phyloP scores from a whole-genome alignment of 2,113 vertebrate species.

The Phylloscopus trochiloides region DNA sequence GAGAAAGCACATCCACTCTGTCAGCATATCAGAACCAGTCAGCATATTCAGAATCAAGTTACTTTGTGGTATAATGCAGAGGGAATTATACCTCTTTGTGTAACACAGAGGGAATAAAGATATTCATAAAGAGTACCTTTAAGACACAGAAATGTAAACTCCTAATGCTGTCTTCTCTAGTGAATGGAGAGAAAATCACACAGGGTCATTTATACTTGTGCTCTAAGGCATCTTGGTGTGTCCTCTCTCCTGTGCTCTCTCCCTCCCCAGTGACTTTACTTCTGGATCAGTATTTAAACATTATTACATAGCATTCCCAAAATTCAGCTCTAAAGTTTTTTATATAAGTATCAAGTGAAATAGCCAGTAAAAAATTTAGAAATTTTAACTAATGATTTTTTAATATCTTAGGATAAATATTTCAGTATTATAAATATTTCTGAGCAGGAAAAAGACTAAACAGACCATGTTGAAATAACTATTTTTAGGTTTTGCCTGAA shows the following conservation, averaged over 20 bases:
- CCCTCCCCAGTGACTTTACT: background rate
- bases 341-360: background rate
- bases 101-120: background rate
- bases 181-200: background rate
- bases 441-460: background rate
- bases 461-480: background rate
- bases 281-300: background rate
- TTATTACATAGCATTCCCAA: background rate
- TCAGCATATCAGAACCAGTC: background rate
- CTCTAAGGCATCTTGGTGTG: background rate
- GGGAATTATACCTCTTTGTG: background rate
- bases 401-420: background rate
- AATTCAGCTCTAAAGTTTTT: background rate
- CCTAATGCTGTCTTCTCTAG: fast-evolving
- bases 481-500: background rate
- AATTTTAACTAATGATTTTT: background rate
- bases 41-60: background rate
- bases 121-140: background rate
- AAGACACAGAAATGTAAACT: background rate
- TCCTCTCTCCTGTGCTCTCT: background rate
- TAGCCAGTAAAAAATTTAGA: background rate
- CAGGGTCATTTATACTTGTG: background rate
- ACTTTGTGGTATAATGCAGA: background rate
- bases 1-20: background rate
- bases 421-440: background rate